Conservation (phyloP, 2,888 invertebrate species). For the Xylophagus ater region DNA sequence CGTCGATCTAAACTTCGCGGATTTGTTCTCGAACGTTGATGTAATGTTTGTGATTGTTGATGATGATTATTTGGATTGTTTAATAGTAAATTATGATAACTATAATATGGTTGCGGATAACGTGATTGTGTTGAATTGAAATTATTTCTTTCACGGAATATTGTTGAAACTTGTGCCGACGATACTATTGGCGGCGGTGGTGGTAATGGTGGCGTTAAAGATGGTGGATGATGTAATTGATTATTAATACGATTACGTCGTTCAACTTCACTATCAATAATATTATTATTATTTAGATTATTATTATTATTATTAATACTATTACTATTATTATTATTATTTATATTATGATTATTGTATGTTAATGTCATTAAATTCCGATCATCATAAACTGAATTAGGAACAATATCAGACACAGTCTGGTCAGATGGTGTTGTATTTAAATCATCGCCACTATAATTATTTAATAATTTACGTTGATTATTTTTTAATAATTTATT, state of each 20-base stretch:
- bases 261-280: constrained; percentile 34
- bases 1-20: constrained; percentile 33
- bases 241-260: constrained; percentile 36
- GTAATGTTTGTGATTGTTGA: constrained; percentile 18
- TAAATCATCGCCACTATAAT: constrained; percentile 17
- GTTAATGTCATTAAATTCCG: constrained; percentile 17
- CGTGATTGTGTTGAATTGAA: constrained; percentile 27
- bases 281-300: constrained; percentile 10
- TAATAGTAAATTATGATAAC: constrained; percentile 26
- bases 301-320: constrained; percentile 18
- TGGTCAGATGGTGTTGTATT: constrained; percentile 20
- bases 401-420: constrained; percentile 16
- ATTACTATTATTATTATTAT: constrained; percentile 21
- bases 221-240: constrained; percentile 27
- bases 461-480: too few species aligned
- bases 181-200: constrained; percentile 14
- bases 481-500: too few species aligned
- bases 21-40: constrained; percentile 30
- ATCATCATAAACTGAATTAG: constrained; percentile 15
- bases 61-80: constrained; percentile 15
- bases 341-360: constrained; percentile 11
- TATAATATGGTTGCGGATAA: constrained; percentile 27
- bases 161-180: constrained; percentile 29
- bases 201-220: constrained; percentile 9
- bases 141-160: constrained; percentile 30